Evolutionary conservation across 2,888 invertebrate genomes (phyloP), one percentile per base, ranked within the genome.

Genomic region (Empis livida): DNA sequence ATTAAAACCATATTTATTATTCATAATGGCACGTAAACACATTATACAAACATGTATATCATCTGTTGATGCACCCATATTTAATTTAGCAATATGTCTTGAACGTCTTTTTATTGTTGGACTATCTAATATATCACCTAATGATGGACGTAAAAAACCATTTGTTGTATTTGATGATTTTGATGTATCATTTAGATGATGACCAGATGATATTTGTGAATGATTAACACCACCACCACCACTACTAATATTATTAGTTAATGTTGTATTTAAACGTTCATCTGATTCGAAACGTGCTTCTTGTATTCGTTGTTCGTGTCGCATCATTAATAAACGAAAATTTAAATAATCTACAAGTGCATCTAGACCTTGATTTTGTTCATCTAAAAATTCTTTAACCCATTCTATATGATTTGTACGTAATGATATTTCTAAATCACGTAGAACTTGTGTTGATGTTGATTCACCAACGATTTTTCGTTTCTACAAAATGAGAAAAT

Each of bases 371-470:
- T 89, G 86, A 73, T 97, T 96, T 57, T 89, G 85, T 59, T 95
- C 92, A 72, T 93, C 91, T 52, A 99, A 77, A 73, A 99, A 99
- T 72, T 96, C 94, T 60, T 93, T 82, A 47, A 99, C 99, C 99
- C 99, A 99, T 92, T 99, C 97, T 67, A 99, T 99, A 72, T 94
- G 93, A 76, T 99, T 99, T 55, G 99, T 99, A 62, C 97, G 81
- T 61, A 99, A 74, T 42, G 96, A 99, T 67, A 97, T 99, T 77
- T 99, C 99, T 69, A 99, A 77, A 77, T 99, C 96, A 63, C 96
- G 80, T 53, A 99, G 77, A 58, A 99, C 94, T 78, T 96, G 95
- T 42, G 99, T 99, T 48, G 97, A 97, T 51, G 96, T 96, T 44
- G 94, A 88, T 68, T 95, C 94, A 50, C 92, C 91, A 52, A 95